These are phyloP conservation scores for Hyles euphorbiae DNA, from an alignment of 1,140 invertebrate genomes.

Conservation along the genomic window DNA sequence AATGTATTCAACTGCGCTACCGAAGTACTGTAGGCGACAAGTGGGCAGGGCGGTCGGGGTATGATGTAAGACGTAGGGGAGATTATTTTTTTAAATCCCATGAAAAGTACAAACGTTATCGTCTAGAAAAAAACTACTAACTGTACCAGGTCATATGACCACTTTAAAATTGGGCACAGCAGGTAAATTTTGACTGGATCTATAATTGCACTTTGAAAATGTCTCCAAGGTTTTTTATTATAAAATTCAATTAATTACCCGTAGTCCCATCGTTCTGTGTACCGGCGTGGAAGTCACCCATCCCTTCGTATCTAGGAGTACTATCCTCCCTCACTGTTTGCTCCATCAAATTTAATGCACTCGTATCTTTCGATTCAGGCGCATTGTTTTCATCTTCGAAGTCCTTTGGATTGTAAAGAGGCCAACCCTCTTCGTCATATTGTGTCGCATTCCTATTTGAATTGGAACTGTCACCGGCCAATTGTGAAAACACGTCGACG, in stretches of 20 bases:
- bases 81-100: no score
- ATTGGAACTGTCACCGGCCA: conserved; percentile 28
- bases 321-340: conserved; percentile 19
- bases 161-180: no score
- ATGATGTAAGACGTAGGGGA: no score
- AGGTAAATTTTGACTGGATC: not conserved
- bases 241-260: conserved; percentile 41
- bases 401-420: conserved; percentile 59
- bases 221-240: not conserved
- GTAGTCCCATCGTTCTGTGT: conserved; percentile 86
- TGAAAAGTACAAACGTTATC: no score
- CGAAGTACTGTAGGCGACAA: no score
- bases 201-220: not conserved
- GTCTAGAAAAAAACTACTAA: no score
- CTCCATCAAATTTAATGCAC: conserved; percentile 44
- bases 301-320: conserved; percentile 52
- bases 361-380: conserved; percentile 13
- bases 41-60: no score
- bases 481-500: conserved; percentile 32
- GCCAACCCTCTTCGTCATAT: conserved; percentile 64
- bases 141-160: no score
- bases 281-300: conserved; percentile 80
- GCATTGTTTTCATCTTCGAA: conserved; percentile 42
- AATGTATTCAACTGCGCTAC: no score
- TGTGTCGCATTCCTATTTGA: conserved; percentile 28